Conservation (phyloP, 2,797 vertebrate genomes). For the Argentina silus region DNA sequence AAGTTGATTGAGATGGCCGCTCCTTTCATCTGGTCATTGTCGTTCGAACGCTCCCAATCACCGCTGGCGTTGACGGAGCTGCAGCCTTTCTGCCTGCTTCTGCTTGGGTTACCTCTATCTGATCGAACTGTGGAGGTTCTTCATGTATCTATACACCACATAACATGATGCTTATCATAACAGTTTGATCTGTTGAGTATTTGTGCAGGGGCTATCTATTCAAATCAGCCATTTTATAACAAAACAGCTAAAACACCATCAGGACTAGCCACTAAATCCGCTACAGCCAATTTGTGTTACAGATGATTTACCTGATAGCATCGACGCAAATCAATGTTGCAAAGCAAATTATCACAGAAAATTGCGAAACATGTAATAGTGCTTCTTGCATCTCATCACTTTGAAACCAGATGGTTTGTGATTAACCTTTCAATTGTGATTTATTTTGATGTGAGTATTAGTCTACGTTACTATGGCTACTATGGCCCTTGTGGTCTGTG, state of each 20-base stretch:
- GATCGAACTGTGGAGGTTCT: constrained; percentile 33
- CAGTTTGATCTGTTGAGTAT: background rate
- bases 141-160: constrained; percentile 36
- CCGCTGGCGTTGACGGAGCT: constrained; percentile 65
- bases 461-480: background rate
- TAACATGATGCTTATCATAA: constrained; percentile 17
- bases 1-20: constrained; percentile 79
- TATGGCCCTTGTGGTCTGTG: background rate
- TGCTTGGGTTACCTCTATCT: constrained; percentile 54
- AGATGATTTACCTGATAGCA: background rate
- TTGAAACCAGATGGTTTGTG: background rate
- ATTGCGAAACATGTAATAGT: background rate
- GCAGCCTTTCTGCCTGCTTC: constrained; percentile 53
- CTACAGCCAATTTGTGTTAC: too few species aligned
- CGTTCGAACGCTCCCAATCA: constrained; percentile 76
- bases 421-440: background rate
- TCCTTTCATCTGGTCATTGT: constrained; percentile 75
- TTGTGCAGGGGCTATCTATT: background rate
- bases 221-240: too few species aligned
- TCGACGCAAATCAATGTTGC: constrained; percentile 3
- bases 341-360: constrained; percentile 6
- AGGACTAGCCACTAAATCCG: too few species aligned
- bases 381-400: background rate
- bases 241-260: too few species aligned
- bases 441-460: background rate